Percentiles rank a stretch among this genome's conserved stretches.
These are phyloP conservation scores for Peromyscus eremicus DNA, from an alignment of 2,797 vertebrate species.

Conservation along the genomic window DNA sequence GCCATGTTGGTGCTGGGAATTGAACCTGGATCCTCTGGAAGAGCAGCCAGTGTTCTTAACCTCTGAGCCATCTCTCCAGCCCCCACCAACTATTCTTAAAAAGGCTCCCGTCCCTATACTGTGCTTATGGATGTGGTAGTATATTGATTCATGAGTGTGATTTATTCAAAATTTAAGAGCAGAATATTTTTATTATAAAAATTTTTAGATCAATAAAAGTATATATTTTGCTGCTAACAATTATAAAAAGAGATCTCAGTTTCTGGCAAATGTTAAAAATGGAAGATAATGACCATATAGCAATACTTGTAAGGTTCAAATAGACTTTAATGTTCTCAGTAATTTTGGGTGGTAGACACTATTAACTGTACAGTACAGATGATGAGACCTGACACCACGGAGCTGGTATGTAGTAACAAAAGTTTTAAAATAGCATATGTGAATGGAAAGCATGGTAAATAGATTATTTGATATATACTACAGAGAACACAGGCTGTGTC, in stretches of 20 bases:
- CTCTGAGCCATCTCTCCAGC: too few relatives aligned
- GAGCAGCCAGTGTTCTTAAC: too few relatives aligned
- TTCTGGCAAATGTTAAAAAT: neutral
- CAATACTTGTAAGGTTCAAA: neutral
- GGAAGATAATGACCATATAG: neutral
- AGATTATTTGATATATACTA: neutral
- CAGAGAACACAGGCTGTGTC: neutral
- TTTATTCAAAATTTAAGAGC: neutral
- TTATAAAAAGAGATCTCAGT: slow-evolving; percentile 28
- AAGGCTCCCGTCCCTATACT: neutral
- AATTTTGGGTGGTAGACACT: neutral
- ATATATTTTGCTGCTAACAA: neutral
- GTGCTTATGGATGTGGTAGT: neutral
- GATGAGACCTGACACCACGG: neutral
- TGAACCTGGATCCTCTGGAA: too few relatives aligned
- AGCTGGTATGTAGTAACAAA: neutral
- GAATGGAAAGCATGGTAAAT: neutral
- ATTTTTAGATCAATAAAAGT: neutral
- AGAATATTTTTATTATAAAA: slow-evolving; percentile 1
- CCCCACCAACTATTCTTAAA: neutral
- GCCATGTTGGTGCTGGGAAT: too few relatives aligned
- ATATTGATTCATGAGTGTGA: neutral
- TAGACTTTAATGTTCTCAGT: neutral
- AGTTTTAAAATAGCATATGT: neutral
- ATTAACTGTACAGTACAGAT: neutral